Base-by-base conservation (phyloP, 64 coral and sea anemone genomes). In the Stichodactyla helianthus region DNA sequence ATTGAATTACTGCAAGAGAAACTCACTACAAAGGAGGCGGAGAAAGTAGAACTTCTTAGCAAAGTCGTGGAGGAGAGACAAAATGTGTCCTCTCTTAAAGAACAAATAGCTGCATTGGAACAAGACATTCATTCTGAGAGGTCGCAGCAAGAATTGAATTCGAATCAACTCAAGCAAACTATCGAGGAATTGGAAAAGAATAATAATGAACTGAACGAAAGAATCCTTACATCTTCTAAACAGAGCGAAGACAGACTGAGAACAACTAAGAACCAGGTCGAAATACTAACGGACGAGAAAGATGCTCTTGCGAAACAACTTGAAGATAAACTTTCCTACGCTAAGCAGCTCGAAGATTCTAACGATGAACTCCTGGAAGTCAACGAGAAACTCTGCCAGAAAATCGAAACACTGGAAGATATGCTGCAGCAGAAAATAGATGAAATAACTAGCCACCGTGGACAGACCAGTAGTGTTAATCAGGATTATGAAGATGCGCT, bases 291-390 rank as follows among this genome's bases (percentile, higher is more conserved):
- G 8, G 26, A 52, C 15, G 78, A 81, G 10, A 81, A 81, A 81
- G 35, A 51, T 19, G 16, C 50, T 18, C 15, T 81, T 51, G 5
- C 0, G 8, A 81, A 52, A 51, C 1, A 53, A 13, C 78, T 81
- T 9, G 50, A 81, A 10, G 78, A 52, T 5, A 81, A 81, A 31
- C 6, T 14, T 20, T 52, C 18, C 16, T 54, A 54, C 1, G 35
- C 50, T 19, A 81, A 17, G 19, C 78, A 81, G 2, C 78, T 81
- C 6, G 78, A 81, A 51, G 78, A 81, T 22, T 81, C 78, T 6
- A 87, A 86, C 74, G 84, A 52, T 14, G 84, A 91, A n/a, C 84
- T 91, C 17, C 1, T 82, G 2, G 76, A 77, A 26, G 26, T 71
- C 4, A 27, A 53, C 20, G 74, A 91, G 8, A 79, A 86, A 20